Evolutionary conservation across 2,797 vertebrate species (phyloP).

Genomic region (Ctenosaura bakeri): DNA sequence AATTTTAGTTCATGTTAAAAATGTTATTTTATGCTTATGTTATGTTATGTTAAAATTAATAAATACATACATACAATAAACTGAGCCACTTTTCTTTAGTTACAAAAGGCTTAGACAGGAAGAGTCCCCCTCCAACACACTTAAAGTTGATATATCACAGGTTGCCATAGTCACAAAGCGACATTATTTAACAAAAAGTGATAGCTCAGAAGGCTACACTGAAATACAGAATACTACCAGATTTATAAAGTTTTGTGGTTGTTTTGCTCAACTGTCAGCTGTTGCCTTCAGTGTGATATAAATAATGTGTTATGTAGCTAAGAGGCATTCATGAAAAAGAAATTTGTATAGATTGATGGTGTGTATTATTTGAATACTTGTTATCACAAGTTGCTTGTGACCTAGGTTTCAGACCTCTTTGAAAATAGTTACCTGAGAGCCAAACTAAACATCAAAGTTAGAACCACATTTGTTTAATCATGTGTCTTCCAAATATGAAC

Average conservation of each 20-base stretch:
- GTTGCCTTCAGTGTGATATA: constrained; percentile 7
- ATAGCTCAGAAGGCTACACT: neutral
- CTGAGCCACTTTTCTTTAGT: neutral
- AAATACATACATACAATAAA: too few species aligned
- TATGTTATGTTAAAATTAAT: too few species aligned
- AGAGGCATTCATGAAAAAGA: neutral
- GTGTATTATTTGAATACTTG: neutral
- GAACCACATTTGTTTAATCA: neutral
- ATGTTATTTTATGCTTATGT: too few species aligned
- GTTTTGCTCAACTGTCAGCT: neutral
- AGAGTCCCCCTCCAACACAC: too few species aligned
- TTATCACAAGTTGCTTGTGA: neutral
- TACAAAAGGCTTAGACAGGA: neutral
- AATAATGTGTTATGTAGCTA: constrained; percentile 22
- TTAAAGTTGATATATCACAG: constrained; percentile 10
- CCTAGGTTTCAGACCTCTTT: neutral
- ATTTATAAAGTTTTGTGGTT: constrained; percentile 4
- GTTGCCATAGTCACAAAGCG: neutral
- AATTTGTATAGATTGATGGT: constrained; percentile 7
- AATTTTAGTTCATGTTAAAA: too few species aligned
- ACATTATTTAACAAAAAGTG: neutral
- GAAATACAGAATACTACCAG: neutral
- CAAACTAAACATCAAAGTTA: too few species aligned
- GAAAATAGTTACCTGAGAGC: neutral
- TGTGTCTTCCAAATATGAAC: neutral